Base-by-base conservation (phyloP, 1,140 invertebrate genomes). In the Saccostrea cuccullata region DNA sequence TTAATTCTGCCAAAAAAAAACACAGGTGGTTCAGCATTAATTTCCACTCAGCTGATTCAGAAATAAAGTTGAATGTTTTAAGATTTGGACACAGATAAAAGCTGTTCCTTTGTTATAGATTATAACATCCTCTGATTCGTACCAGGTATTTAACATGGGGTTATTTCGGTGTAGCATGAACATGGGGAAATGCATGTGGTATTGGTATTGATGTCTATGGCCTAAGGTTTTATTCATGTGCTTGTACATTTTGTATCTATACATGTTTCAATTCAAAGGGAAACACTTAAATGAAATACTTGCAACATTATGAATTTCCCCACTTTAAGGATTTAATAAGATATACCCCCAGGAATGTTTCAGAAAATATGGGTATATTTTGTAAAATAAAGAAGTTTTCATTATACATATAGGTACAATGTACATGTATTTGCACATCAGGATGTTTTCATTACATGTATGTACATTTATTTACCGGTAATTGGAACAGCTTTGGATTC, bases 61-160 rank as follows among this genome's bases (percentile, higher is more conserved):
- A 67, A 26, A 12, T 15, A 30, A 17, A 77, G 12, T 77, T 77
- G 26, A 13, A 77, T n/a, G n/a, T 36, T 15, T 13, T 77, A 15
- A 36, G 11, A 77, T 15, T 2, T 11, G 11, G 23, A 13, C 58
- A 30, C 70, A 26, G 15, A 36, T 73, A 30, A 30, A 73, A 23
- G 23, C 13, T 30, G 26, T 77, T 36, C 11, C 70, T 77, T 36
- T 77, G 9, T 77, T 77, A 77, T 77, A 77, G 70, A 77, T 77
- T 36, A 30, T 77, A 77, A 77, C 26, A 26, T 77, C 70, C 23
- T 77, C 70, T 30, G 70, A 77, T 26, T 2, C 70, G 26, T 77
- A 77, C 30, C 70, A 77, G 70, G 70, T 77, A 77, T 77, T 36
- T 77, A 77, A 77, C 70, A 77, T 30, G 26, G 30, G 70, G 70